Evolutionary conservation across 2,888 invertebrate genomes (phyloP).

Genomic region (Octodonta nipae): DNA sequence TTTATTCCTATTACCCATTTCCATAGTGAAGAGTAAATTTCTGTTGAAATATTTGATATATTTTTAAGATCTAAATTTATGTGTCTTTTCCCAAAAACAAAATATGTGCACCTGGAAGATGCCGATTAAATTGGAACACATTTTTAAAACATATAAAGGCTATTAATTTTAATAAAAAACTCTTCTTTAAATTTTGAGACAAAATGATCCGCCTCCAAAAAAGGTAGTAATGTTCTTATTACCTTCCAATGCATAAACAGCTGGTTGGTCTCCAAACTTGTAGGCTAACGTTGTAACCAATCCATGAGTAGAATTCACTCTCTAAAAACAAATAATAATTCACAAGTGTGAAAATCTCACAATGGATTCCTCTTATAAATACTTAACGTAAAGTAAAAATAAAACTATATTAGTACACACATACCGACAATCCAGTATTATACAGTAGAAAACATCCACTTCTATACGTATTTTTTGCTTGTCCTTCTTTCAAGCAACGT

Average conservation of each 20-base stretch:
- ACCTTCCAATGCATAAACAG: slow-evolving; percentile 90
- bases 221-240: slow-evolving; percentile 7
- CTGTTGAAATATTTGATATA: too few species aligned
- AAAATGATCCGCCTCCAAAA: background rate
- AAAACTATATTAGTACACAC: slow-evolving; percentile 9
- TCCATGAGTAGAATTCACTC: slow-evolving; percentile 78
- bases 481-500: slow-evolving; percentile 75
- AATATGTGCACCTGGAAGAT: too few species aligned
- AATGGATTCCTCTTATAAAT: background rate
- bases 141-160: slow-evolving; percentile 1
- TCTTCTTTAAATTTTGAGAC: background rate
- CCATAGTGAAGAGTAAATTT: too few species aligned
- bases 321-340: slow-evolving; percentile 34
- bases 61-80: too few species aligned
- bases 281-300: slow-evolving; percentile 93
- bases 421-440: slow-evolving; percentile 74
- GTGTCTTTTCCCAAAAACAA: too few species aligned
- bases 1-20: too few species aligned
- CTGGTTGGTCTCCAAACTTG: slow-evolving; percentile 72
- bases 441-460: slow-evolving; percentile 94
- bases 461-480: slow-evolving; percentile 94
- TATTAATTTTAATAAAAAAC: background rate
- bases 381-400: too few species aligned
- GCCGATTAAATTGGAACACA: too few species aligned
- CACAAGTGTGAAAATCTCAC: too few species aligned